Evolutionary conservation across 2,797 vertebrate genomes (phyloP), one percentile per base, ranked within the genome.

Genomic region (Philypnodon macrostomus): DNA sequence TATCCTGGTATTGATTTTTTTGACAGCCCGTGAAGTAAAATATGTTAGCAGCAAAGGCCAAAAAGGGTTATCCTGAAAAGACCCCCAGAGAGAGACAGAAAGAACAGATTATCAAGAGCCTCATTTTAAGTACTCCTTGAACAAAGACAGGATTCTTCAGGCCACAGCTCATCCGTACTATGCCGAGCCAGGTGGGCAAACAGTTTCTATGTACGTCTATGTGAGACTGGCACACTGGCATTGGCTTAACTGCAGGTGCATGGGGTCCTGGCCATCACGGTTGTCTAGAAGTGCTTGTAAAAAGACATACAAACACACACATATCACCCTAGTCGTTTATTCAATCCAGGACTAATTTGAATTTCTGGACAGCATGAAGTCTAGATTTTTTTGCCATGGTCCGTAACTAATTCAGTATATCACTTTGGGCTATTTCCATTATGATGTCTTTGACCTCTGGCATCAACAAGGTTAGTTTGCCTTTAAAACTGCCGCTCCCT

Each of bases 221-320:
- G 29, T 50, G 56, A 40, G 80, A 85, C 4, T 71, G 75, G 70
- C 68, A 74, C 58, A 35, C 46, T 84, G 80, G 80, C 75, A 62
- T 8, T n/a, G n/a, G 46, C 60, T 57, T 58, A 55, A 42, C 53
- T 56, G 82, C 84, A 86, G 85, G 84, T 88, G 85, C 80, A 48
- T 46, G 44, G 39, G 62, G 55, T 40, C 29, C 16, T 58, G 67
- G 73, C 75, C 76, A 66, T 58, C 49, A 26, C 46, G 51, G 80
- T 83, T 86, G 86, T 77, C 67, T 63, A 76, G 77, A 19, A 45
- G 73, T 50, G 41, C 63, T 40, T 68, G 59, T 63, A 54, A 50
- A 68, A 45, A 52, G 47, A 51, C 79, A 67, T 36, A 45, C 17
- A 44, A 39, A 55, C 40, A 19, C 31, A 60, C 47, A 55, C 37